Base-by-base conservation (phyloP, 2,113 vertebrate species). In the Ancistrus triradiatus region DNA sequence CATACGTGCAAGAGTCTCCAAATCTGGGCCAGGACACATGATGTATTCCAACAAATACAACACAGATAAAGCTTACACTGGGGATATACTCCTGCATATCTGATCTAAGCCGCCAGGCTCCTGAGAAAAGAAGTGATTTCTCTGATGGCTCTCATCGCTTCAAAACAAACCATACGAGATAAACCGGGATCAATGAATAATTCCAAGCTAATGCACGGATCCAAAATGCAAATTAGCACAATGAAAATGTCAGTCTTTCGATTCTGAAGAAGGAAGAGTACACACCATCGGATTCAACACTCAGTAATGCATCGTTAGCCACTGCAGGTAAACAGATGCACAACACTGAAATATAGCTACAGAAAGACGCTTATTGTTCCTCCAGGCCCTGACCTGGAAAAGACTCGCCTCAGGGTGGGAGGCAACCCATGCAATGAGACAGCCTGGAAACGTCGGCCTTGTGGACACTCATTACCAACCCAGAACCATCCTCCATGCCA, bases 131-230 rank as follows among this genome's bases (percentile, higher is more conserved):
- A 42, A 65, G 56, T 35, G 15, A 40, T 48, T 73, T 52, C 51
- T 58, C 44, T 43, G 31, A 68, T 43, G 59, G 53, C 27, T 63
- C 38, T 47, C 27, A 19, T 40, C 58, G 50, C 40, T 58, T 58
- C 35, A 63, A 68, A 72, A 72, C 49, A 72, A 63, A 68, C 62
- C 40, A 15, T 19, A 51, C 18, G 18, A 69, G 58, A 49, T 73
- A 68, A 73, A 64, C 66, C 42, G 35, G 3, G 55, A 52, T 65
- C 59, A 64, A 68, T 53, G 66, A 68, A 59, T 64, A 52, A 73
- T 60, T 58, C 59, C 3, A 31, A 43, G 44, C 43, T 59, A 63
- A 64, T 53, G 17, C 17, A 21, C 40, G 10, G 9, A 40, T 40
- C 25, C 50, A 48, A 64, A 52, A 68, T 51, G 47, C 52, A 63